Evolutionary conservation across 2,888 invertebrate species (phyloP).

Genomic region (Hemithea aestivaria): DNA sequence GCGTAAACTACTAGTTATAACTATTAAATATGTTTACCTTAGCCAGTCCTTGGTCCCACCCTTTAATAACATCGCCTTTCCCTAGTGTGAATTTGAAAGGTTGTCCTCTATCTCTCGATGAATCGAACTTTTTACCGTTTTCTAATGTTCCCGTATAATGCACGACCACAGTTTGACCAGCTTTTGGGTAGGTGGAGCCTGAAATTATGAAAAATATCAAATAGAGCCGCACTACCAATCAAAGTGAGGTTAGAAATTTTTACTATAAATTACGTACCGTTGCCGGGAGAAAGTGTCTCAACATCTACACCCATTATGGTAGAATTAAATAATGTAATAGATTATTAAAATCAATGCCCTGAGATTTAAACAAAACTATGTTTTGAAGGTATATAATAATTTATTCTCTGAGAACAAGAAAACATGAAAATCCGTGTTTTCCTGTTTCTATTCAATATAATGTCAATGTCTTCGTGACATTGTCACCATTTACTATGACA

Average conservation of each 20-base stretch:
- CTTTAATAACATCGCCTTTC: slow-evolving; percentile 97
- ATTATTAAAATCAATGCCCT: too few relatives aligned
- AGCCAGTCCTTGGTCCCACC: slow-evolving; percentile 97
- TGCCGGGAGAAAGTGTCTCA: slow-evolving; percentile 63
- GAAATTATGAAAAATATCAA: slow-evolving; percentile 28
- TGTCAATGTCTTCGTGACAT: too few relatives aligned
- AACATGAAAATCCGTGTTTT: too few relatives aligned
- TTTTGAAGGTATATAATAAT: too few relatives aligned
- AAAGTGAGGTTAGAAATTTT: slow-evolving; percentile 30
- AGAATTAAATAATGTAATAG: background rate
- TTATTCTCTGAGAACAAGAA: too few relatives aligned
- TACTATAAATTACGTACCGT: slow-evolving; percentile 41
- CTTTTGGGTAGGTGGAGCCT: slow-evolving; percentile 95
- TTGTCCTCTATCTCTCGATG: slow-evolving; percentile 94
- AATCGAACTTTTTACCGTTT: slow-evolving; percentile 96
- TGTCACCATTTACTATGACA: too few relatives aligned
- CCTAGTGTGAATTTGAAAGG: slow-evolving; percentile 98
- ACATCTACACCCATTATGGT: slow-evolving; percentile 63
- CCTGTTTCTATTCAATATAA: too few relatives aligned
- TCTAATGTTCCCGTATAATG: slow-evolving; percentile 96
- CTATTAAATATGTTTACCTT: slow-evolving; percentile 74
- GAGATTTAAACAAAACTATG: too few relatives aligned
- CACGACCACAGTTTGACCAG: slow-evolving; percentile 96
- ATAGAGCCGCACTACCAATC: background rate
- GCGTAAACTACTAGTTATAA: too few relatives aligned